Conservation (phyloP, 2,113 vertebrate species). For the Phalacrocorax aristotelis region DNA sequence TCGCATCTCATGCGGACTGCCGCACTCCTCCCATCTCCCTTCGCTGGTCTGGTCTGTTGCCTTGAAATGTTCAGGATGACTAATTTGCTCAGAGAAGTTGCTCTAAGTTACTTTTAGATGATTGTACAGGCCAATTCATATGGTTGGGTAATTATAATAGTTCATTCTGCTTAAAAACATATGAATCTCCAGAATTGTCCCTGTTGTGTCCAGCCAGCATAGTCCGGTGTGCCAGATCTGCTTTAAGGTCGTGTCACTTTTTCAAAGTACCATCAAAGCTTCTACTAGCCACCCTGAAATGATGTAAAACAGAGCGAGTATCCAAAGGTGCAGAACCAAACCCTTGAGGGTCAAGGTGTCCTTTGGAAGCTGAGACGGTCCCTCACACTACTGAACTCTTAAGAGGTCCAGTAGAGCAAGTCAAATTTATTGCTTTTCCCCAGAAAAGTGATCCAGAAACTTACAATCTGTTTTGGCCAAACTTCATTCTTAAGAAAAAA, state of each 20-base stretch:
- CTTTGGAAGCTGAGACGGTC: background rate
- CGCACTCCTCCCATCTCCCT: background rate
- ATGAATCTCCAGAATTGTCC: background rate
- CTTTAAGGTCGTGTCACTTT: background rate
- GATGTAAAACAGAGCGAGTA: background rate
- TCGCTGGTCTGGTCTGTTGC: fast-evolving
- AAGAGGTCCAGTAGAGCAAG: background rate
- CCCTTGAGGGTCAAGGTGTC: background rate
- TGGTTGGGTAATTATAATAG: background rate
- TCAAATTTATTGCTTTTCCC: background rate
- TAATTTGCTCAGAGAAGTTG: background rate
- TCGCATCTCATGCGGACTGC: background rate
- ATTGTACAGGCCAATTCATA: background rate
- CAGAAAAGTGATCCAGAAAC: background rate
- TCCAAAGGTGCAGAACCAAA: background rate
- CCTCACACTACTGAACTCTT: background rate
- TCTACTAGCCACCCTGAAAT: background rate
- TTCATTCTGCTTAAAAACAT: background rate
- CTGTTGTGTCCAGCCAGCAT: background rate
- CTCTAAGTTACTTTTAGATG: background rate
- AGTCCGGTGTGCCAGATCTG: background rate
- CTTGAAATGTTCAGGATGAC: background rate
- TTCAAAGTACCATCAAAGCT: background rate
- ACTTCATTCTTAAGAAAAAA: background rate
- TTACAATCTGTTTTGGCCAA: background rate